Evolutionary conservation across 2,888 invertebrate species (phyloP).

Genomic region (Strigamia transsilvanica): DNA sequence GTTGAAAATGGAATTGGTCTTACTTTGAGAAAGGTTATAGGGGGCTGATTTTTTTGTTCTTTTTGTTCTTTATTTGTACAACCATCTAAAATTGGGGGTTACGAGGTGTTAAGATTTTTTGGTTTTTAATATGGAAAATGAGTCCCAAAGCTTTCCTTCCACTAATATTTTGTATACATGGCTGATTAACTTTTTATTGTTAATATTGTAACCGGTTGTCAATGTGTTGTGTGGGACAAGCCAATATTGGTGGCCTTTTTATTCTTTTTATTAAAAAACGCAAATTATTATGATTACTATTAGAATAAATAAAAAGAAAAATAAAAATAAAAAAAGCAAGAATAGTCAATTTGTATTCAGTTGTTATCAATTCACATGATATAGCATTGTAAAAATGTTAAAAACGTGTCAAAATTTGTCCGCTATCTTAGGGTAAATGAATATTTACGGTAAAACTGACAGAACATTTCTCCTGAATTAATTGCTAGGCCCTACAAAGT

Average conservation of each 20-base stretch:
- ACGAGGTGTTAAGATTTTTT: background rate
- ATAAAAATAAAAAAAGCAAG: background rate
- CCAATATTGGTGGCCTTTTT: slow-evolving; percentile 8
- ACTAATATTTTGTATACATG: slow-evolving; percentile 3
- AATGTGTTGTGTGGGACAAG: slow-evolving; percentile 8
- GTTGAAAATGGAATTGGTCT: slow-evolving; percentile 8
- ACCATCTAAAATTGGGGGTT: background rate
- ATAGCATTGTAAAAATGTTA: slow-evolving; percentile 2
- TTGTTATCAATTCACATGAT: background rate
- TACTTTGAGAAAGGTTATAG: background rate
- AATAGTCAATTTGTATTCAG: background rate
- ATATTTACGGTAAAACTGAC: too few relatives aligned
- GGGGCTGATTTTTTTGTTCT: background rate
- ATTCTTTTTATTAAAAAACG: background rate
- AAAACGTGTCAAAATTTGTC: background rate
- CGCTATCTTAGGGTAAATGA: background rate
- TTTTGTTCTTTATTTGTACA: background rate
- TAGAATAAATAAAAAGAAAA: background rate
- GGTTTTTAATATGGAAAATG: background rate
- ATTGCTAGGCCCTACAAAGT: background rate
- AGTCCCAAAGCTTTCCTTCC: background rate
- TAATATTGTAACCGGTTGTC: background rate
- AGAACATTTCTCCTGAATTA: too few relatives aligned
- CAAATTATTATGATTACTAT: background rate
- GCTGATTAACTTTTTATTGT: background rate